phyloP scores from a whole-genome alignment of 2,113 vertebrate genomes.

The Cygnus atratus region DNA sequence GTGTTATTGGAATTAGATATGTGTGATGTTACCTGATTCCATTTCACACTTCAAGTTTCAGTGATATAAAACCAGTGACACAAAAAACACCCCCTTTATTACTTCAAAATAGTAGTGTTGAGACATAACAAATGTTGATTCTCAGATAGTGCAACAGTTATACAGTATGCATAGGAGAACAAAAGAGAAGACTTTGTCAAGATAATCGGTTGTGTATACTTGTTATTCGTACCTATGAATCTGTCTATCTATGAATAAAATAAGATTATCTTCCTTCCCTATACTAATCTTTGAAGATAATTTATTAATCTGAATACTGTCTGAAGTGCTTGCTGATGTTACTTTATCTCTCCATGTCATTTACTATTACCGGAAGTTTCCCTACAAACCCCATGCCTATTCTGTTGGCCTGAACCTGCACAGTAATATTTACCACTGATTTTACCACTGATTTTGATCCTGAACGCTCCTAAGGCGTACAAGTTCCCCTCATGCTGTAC shows the following conservation, averaged over 20 bases:
- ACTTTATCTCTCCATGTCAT: not conserved
- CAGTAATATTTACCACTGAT: no score
- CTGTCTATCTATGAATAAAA: not conserved
- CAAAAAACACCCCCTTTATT: not conserved
- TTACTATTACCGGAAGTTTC: not conserved
- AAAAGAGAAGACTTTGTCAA: not conserved
- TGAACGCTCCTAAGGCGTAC: not conserved
- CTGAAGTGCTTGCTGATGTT: not conserved
- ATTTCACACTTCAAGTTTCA: not conserved
- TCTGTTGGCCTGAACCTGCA: not conserved
- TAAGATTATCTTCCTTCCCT: not conserved
- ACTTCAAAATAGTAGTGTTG: not conserved
- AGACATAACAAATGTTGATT: not conserved
- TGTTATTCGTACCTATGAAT: not conserved
- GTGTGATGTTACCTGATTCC: not conserved
- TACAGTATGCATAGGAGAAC: not conserved
- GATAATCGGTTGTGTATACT: not conserved
- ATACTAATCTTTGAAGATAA: not conserved
- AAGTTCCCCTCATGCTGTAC: not conserved
- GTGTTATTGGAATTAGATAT: not conserved
- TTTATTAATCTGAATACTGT: not conserved
- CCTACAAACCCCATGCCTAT: not conserved
- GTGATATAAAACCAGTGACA: not conserved
- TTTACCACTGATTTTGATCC: not conserved
- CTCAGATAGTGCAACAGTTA: not conserved